phyloP scores from a whole-genome alignment of 2,797 vertebrate species.

The Avahi laniger region DNA sequence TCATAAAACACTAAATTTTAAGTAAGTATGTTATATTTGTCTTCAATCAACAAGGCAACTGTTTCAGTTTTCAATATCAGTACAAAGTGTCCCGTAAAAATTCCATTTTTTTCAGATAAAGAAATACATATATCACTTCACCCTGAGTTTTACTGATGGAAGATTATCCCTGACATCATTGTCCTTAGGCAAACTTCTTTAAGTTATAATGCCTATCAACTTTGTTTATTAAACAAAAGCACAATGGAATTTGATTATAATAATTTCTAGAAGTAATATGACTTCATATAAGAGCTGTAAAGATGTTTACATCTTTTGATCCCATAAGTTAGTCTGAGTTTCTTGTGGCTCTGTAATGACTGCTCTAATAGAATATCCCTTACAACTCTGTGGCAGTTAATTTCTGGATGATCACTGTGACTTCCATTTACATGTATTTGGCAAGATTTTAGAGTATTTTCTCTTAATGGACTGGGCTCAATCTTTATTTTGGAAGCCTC shows the following conservation, averaged over 20 bases:
- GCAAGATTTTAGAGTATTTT: constrained; percentile 84
- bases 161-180: not conserved
- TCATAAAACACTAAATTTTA: constrained; percentile 56
- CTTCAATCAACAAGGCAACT: not conserved
- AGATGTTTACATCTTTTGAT: constrained; percentile 24
- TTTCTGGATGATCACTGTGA: constrained; percentile 80
- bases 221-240: constrained; percentile 45
- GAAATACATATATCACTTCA: constrained; percentile 23
- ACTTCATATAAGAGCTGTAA: not conserved
- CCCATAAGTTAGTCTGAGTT: not conserved
- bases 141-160: not conserved
- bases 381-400: constrained; percentile 78
- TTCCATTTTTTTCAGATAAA: not conserved
- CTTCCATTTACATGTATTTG: constrained; percentile 84
- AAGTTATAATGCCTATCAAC: constrained; percentile 8
- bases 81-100: constrained; percentile 6
- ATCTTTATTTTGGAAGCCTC: constrained; percentile 80
- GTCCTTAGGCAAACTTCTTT: constrained; percentile 14
- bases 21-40: constrained; percentile 32
- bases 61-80: constrained; percentile 13
- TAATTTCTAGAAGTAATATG: constrained; percentile 23
- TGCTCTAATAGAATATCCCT: constrained; percentile 82
- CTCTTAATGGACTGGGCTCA: constrained; percentile 80
- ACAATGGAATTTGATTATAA: not conserved
- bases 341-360: too few species aligned